phyloP scores from a whole-genome alignment of 2,888 invertebrate species.

The Chorisops tibialis region DNA sequence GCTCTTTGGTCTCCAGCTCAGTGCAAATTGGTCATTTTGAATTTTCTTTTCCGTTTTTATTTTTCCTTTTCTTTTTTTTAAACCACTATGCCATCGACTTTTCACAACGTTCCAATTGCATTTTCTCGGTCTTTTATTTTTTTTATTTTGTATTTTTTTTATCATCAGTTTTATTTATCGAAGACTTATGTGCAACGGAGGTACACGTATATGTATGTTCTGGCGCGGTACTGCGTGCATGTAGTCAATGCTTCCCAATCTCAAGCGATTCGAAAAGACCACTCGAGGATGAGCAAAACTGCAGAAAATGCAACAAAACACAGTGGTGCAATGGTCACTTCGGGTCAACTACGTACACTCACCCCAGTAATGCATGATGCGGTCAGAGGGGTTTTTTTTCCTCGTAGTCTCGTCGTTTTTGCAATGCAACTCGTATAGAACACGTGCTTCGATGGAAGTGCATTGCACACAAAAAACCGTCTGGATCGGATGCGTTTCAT shows the following conservation, averaged over 20 bases:
- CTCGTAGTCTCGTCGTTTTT: neutral
- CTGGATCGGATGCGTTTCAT: neutral
- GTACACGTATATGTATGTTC: no score
- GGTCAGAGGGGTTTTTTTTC: neutral
- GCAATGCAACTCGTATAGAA: constrained; percentile 8
- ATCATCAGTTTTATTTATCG: no score
- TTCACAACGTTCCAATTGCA: no score
- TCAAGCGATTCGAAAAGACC: neutral
- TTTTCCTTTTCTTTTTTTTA: no score
- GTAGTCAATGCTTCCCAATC: constrained; percentile 13
- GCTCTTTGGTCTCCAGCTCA: neutral
- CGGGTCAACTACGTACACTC: constrained; percentile 27
- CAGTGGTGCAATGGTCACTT: constrained; percentile 24
- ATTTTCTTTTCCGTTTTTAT: no score
- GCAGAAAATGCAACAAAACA: constrained; percentile 12
- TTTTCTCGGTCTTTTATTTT: no score
- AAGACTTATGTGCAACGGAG: no score
- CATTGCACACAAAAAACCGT: constrained; percentile 14
- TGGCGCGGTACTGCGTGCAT: neutral
- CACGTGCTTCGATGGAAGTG: constrained; percentile 16
- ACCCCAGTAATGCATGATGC: constrained; percentile 22
- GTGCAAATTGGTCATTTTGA: neutral
- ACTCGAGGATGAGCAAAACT: constrained; percentile 10
- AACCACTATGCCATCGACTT: no score
- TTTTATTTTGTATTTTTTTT: no score